These are phyloP conservation scores for Calliphora vomitoria DNA, from an alignment of 2,888 invertebrate genomes.

Conservation along the genomic window DNA sequence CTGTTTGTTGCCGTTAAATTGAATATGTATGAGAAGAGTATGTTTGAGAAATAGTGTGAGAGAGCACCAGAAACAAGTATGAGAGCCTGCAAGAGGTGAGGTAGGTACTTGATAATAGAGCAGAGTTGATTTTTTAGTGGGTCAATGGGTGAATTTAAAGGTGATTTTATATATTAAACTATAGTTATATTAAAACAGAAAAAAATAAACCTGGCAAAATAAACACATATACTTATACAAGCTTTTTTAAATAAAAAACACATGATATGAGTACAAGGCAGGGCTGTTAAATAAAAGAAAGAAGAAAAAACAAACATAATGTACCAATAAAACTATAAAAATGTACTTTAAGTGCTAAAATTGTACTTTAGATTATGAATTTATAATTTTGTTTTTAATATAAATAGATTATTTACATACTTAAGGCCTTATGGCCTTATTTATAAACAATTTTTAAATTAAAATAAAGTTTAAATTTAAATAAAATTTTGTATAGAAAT, in stretches of 20 bases:
- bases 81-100: slow-evolving; percentile 46
- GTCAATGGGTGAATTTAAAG: slow-evolving; percentile 74
- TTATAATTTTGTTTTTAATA: too few relatives aligned
- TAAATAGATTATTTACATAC: too few relatives aligned
- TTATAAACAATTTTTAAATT: too few relatives aligned
- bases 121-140: slow-evolving; percentile 72
- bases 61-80: slow-evolving; percentile 13
- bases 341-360: neutral
- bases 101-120: slow-evolving; percentile 48
- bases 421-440: too few relatives aligned
- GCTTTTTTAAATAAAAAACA: slow-evolving; percentile 18
- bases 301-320: neutral
- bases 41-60: slow-evolving; percentile 17
- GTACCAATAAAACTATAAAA: neutral
- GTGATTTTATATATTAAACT: slow-evolving; percentile 72
- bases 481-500: too few relatives aligned
- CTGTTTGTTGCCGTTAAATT: slow-evolving; percentile 44
- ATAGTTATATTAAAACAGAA: slow-evolving; percentile 21
- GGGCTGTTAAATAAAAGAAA: slow-evolving; percentile 10
- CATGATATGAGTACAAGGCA: slow-evolving; percentile 24
- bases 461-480: too few relatives aligned
- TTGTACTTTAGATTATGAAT: neutral
- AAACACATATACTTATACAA: slow-evolving; percentile 21
- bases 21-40: slow-evolving; percentile 7
- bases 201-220: slow-evolving; percentile 15